Base-by-base conservation (phyloP, 2,797 vertebrate species). In the Tenualosa ilisha region DNA sequence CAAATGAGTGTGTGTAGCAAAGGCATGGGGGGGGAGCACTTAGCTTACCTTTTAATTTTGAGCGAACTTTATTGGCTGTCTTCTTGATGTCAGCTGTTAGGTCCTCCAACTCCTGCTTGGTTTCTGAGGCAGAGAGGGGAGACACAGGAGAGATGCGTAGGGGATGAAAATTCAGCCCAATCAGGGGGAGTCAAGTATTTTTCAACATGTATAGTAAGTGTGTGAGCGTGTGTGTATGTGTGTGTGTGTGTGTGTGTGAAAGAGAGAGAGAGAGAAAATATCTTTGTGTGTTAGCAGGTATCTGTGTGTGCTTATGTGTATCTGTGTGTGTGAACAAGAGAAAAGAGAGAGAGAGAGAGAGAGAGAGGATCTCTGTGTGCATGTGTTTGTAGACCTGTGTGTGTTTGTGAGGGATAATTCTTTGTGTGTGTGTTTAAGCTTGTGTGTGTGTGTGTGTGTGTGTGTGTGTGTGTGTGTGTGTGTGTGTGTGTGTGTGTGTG, bases 31-130 rank as follows among this genome's bases (percentile, higher is more conserved):
- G 20, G 43, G 15, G 1, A 3, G 43, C 17, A 15, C 37, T 43
- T 17, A 8, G 6, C 72, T 89, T 89, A 97, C 97, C 97, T 98
- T 98, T 98, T 97, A 98, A 98, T 93, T 98, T 98, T 95, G 97
- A 98, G 91, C 97, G 97, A 81, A 98, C 97, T 96, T 98, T 98
- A 96, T 98, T 98, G 86, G 97, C 97, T 87, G 97, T 98, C 93
- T 98, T 98, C 96, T 98, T 98, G 93, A 98, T 98, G 93, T 98
- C 97, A 88, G 97, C 97, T 81, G 97, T 98, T 85, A 98, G 97
- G 89, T 98, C 97, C 93, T 98, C 97, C 94, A 98, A 91, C 92
- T 98, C 97, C 94, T 98, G 97, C 92, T 98, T 98, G 84, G 97
- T 98, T 92, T 97, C 97, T 98, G 93, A 20, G 83, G 40, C 24